Evolutionary conservation across 2,888 invertebrate species (phyloP).

Genomic region (Noctua pronuba): DNA sequence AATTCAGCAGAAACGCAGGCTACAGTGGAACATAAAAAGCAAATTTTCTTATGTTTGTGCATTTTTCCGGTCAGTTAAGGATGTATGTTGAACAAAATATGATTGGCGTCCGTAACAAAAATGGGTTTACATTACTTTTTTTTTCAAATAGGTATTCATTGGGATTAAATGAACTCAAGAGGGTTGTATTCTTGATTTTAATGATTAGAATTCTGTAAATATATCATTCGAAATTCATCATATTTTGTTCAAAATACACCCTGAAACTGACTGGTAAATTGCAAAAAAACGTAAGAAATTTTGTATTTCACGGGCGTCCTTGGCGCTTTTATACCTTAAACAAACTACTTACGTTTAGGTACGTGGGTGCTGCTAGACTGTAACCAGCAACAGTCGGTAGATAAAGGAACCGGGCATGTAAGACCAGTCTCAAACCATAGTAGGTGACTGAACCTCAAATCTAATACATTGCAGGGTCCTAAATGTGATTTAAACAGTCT

Average conservation of each 20-base stretch:
- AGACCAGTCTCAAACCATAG: slow-evolving; percentile 46
- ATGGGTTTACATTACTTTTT: no score
- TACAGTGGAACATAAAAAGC: neutral
- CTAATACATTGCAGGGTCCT: slow-evolving; percentile 66
- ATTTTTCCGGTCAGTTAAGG: no score
- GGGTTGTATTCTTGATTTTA: no score
- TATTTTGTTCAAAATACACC: neutral
- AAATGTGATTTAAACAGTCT: slow-evolving; percentile 64
- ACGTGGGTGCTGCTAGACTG: neutral
- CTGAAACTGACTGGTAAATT: neutral
- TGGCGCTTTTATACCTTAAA: neutral
- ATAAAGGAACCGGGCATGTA: slow-evolving; percentile 9
- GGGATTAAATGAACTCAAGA: no score
- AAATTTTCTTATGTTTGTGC: no score
- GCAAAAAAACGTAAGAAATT: neutral
- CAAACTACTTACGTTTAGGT: neutral
- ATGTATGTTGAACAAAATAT: no score
- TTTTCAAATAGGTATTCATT: no score
- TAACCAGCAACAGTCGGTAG: slow-evolving; percentile 6
- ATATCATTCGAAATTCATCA: no score
- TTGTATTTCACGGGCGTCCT: no score
- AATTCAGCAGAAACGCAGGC: neutral
- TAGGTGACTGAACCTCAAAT: slow-evolving; percentile 57
- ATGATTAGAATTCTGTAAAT: no score
- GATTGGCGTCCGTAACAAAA: no score